Base-by-base conservation (phyloP, 1,140 invertebrate genomes). In the Papilio xuthus region DNA sequence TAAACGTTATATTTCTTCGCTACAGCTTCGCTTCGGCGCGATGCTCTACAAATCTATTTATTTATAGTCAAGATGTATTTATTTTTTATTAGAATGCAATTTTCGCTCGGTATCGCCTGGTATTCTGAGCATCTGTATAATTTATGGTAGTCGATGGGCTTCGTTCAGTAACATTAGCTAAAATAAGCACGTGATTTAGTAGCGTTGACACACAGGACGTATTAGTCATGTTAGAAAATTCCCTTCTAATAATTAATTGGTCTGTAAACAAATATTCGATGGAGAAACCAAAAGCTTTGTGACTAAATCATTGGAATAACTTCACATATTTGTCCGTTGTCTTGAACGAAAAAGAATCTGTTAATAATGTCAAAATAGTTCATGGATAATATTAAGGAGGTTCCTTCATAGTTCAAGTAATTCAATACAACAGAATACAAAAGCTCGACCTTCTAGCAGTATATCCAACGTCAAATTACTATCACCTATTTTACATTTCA, bases 1-100 rank as follows among this genome's bases (percentile, higher is more conserved):
- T 53, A 69, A 71, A 72, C 76, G 75, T 82, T n/a, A n/a, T 82
- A 85, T 86, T 83, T 82, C 84, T 86, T 84, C 83, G 82, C 87
- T 87, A 88, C 87, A 87, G 86, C 83, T 83, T 77, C 74, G 86
- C 83, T 83, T 77, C 74, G 80, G 80, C 56, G 78, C 81, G 77
- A 79, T 88, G 86, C 80, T 88, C 87, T 84, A 90, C 88, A 92
- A 90, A 88, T 88, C 83, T 86, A 88, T 85, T 85, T 92, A 91
- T 93, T 92, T 88, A 88, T 91, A 91, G 83, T 82, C 81, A 80
- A 70, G 79, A 79, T 74, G 77, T 80, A 83, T 87, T 89, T 86
- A 87, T 87, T 89, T 89, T 91, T 84, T 87, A 86, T 81, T 84
- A 78, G 79, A 80, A 87, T 89, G 86, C 86, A 85, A 87, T 88